Base-by-base conservation (phyloP, 2,113 vertebrate genomes). In the Melanerpes aurifrons region DNA sequence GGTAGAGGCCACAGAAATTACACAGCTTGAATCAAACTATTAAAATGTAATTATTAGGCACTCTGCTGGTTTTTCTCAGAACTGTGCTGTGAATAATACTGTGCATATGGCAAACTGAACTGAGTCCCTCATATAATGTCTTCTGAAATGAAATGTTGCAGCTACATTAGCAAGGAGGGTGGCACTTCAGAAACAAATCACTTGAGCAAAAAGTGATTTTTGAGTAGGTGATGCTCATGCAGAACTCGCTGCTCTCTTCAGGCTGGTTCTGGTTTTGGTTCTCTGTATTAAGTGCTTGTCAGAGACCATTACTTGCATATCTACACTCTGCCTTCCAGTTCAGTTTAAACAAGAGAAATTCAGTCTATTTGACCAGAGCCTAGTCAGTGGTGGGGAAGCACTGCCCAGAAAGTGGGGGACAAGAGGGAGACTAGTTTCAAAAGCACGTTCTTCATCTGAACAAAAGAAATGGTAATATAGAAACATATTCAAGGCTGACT, bases 21-120 rank as follows among this genome's bases (percentile, higher is more conserved):
- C 80, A 88, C 45, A 74, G 48, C 21, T 85, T 91, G 77, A 77
- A 75, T 81, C 57, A 72, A 86, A 86, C 32, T 35, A 83, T 63
- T 89, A 91, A 87, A 91, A 76, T 35, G 12, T 48, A 82, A 56
- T 93, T 58, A 50, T 89, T 75, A 78, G 87, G 76, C 79, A 87
- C 69, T 72, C 56, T 50, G 31, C 48, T 82, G 47, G 47, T 56
- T 74, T 93, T 58, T 50, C 40, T 75, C 70, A 68, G 70, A 92
- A 37, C 43, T 78, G 21, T 67, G 86, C 67, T 66, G 31, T 84
- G 73, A 85, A 12, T 82, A 92, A 90, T 67, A 63, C 62, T 18
- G 56, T 31, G 79, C 66, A 43, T 48, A 54, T 20, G 35, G 73
- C 71, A 89, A 75, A 89, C 54, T 12, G 14, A 92, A 75, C 32